Percentiles rank a stretch among this genome's conserved stretches.
phyloP scores from a whole-genome alignment of 1,140 invertebrate species.

The Cydia splendana region DNA sequence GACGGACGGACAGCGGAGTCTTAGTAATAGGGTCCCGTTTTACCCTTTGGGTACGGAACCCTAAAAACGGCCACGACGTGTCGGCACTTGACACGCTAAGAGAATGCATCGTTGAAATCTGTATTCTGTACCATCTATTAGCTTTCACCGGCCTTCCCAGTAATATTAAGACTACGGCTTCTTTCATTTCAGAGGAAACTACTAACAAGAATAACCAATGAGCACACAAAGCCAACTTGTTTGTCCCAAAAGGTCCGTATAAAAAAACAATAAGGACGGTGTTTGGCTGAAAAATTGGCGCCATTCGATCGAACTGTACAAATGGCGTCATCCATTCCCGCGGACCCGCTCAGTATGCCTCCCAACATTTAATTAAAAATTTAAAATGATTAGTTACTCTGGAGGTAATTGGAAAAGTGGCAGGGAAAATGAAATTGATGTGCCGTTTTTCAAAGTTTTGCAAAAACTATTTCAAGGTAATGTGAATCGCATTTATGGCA shows the following conservation, averaged over 20 bases:
- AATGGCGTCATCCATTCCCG: constrained; percentile 12
- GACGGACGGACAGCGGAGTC: too few species aligned
- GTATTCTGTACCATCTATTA: too few species aligned
- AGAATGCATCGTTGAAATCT: too few species aligned
- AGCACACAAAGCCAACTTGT: neutral
- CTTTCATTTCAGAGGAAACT: neutral
- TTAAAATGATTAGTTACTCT: constrained; percentile 16
- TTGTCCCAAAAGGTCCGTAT: constrained; percentile 18
- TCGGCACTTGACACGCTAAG: too few species aligned
- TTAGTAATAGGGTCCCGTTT: too few species aligned
- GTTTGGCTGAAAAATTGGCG: neutral
- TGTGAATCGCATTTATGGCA: too few species aligned
- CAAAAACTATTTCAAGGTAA: too few species aligned
- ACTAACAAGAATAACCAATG: neutral
- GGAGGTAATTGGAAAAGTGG: constrained; percentile 4
- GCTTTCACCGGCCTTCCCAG: neutral
- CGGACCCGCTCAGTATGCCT: constrained; percentile 18
- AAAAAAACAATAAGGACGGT: constrained; percentile 26
- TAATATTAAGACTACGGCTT: too few species aligned
- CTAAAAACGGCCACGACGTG: too few species aligned
- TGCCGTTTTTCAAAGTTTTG: neutral
- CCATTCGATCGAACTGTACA: constrained; percentile 18
- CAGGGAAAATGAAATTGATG: neutral
- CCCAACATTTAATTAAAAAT: constrained; percentile 22
- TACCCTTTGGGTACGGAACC: too few species aligned